Base-by-base conservation (phyloP, 2,113 vertebrate genomes). In the Benitochromis conjunctus region DNA sequence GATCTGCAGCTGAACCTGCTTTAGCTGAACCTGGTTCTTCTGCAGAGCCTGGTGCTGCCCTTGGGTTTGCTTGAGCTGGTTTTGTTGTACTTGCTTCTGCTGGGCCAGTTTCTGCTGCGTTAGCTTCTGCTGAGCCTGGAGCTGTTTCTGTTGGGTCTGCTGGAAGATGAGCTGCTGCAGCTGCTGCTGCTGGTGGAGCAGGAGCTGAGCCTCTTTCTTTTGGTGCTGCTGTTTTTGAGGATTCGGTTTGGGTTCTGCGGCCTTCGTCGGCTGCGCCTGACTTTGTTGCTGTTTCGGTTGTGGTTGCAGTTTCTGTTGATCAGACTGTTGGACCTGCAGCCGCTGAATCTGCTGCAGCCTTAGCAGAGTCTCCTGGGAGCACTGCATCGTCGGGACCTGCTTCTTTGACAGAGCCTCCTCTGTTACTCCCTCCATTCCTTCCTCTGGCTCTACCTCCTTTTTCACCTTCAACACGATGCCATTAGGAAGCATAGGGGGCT, bases 271-370 rank as follows among this genome's bases (percentile, higher is more conserved):
- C 18, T 92, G 90, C 11, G 18, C 60, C 60, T 83, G 90, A 11
- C 31, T 53, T 19, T 91, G 91, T 29, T 81, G 91, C 29, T 84
- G 86, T 41, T 82, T 85, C 31, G 43, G 48, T 64, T 64, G 90
- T 13, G 82, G 80, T 36, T 88, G 87, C 31, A 86, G 90, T 41
- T 92, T 92, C 57, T 93, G 92, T 24, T 89, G 92, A 2, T 94
- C 94, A 0, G 91, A 86, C 26, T 94, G 95, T 60, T 95, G 95
- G 38, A 90, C 31, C 83, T 95, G 96, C 43, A 95, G 89, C 64
- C 92, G 90, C 1, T 95, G 95, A 43, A 95, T 96, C 87, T 95
- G 95, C 93, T 96, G 96, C 79, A 96, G 92, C 71, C 89, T 93
- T 57, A 95, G 87, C 79, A 96, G 89, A 1, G 95, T 96, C 91